Evolutionary conservation across 2,113 vertebrate species (phyloP).

Genomic region (Python bivittatus): DNA sequence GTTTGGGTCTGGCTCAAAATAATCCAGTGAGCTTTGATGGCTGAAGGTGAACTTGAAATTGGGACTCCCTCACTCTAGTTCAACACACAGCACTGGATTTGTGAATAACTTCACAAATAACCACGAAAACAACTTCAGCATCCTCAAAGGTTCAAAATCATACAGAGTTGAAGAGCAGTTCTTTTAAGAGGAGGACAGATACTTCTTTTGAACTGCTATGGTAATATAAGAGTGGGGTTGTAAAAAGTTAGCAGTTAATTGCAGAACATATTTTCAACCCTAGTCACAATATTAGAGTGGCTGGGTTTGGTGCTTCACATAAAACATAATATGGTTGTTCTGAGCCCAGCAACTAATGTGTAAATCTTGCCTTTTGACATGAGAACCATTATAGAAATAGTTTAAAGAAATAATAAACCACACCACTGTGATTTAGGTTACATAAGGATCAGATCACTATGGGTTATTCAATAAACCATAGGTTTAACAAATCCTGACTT

Average conservation of each 20-base stretch:
- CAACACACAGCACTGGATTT: neutral
- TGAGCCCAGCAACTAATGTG: neutral
- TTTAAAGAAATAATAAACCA: neutral
- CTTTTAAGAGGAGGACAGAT: conserved; percentile 30
- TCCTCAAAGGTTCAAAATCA: conserved; percentile 26
- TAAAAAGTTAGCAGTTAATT: neutral
- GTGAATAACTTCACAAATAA: neutral
- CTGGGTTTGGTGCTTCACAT: neutral
- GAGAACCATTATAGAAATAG: neutral
- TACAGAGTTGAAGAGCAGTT: conserved; percentile 32
- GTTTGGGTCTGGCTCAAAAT: neutral
- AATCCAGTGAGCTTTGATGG: neutral
- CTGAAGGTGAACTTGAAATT: neutral
- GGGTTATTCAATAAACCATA: neutral
- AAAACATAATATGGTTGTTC: too few species aligned
- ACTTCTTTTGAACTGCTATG: conserved; percentile 15
- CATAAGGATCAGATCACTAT: neutral
- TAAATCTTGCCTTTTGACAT: neutral
- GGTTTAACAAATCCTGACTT: too few species aligned
- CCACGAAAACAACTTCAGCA: conserved; percentile 22
- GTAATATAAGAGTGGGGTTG: neutral
- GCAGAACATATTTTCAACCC: neutral
- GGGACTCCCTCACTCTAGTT: neutral
- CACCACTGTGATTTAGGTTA: neutral
- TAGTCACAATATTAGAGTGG: neutral